Evolutionary conservation across 2,113 vertebrate species (phyloP).

Genomic region (cat (Felis catus)): DNA sequence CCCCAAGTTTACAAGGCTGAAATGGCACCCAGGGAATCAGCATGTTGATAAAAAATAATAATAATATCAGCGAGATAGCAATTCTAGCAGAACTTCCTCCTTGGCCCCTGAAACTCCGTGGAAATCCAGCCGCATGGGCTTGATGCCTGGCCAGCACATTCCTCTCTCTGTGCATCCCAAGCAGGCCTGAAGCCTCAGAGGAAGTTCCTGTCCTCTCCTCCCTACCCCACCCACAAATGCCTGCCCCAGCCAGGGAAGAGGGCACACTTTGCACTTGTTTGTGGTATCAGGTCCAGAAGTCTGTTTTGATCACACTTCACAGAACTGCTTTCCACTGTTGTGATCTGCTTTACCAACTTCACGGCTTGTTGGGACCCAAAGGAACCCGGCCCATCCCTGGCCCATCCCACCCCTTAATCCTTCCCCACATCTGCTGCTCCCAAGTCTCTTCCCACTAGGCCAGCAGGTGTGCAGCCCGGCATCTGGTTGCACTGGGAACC

Average conservation of each 20-base stretch:
- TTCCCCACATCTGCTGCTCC: background rate
- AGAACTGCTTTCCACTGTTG: background rate
- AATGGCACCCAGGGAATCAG: background rate
- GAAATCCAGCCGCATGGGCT: background rate
- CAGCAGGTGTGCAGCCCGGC: background rate
- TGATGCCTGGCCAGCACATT: background rate
- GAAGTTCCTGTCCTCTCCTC: background rate
- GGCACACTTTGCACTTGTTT: background rate
- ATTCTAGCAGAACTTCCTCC: background rate
- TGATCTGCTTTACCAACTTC: background rate
- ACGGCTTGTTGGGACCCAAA: background rate
- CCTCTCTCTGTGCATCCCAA: background rate
- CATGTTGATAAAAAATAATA: background rate
- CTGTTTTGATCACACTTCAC: background rate
- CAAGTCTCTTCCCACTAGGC: background rate
- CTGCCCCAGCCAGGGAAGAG: background rate
- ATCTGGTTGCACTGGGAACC: background rate
- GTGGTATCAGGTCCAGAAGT: background rate
- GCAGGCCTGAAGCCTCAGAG: background rate
- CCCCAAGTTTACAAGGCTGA: background rate
- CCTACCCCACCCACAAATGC: background rate
- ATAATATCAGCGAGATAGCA: background rate
- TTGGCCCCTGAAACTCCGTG: background rate
- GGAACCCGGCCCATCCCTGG: background rate
- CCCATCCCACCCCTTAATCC: accelerated